Evolutionary conservation across 2,888 invertebrate species (phyloP).

Genomic region (Acrobasis consociella): DNA sequence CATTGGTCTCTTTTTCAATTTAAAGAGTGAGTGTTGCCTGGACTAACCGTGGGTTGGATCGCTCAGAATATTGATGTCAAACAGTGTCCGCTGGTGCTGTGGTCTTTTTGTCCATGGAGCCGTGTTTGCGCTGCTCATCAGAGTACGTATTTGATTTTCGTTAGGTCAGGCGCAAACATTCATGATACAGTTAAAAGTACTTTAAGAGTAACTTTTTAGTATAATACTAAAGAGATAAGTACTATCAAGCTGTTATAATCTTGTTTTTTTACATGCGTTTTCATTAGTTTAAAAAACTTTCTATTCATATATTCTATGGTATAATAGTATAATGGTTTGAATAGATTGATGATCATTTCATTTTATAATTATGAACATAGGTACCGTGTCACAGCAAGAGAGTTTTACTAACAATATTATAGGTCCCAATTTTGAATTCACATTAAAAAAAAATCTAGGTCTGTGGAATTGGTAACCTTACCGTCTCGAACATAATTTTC

Average conservation of each 20-base stretch:
- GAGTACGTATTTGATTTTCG: not conserved
- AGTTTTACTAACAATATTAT: not conserved
- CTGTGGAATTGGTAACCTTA: too few relatives aligned
- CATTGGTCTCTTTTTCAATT: not conserved
- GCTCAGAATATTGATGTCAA: slow-evolving; percentile 56
- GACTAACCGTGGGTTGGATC: slow-evolving; percentile 32
- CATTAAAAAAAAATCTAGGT: too few relatives aligned
- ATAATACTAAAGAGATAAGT: too few relatives aligned
- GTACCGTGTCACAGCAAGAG: not conserved
- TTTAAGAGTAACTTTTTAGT: too few relatives aligned
- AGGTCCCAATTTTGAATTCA: not conserved
- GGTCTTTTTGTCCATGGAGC: not conserved
- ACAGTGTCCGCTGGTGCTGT: slow-evolving; percentile 32
- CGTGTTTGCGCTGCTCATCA: not conserved
- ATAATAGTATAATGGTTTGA: too few relatives aligned
- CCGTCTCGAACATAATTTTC: too few relatives aligned
- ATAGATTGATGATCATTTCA: not conserved
- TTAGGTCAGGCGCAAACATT: too few relatives aligned
- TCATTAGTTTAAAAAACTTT: too few relatives aligned
- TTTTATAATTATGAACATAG: not conserved
- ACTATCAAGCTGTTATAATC: too few relatives aligned
- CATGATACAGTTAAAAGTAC: too few relatives aligned
- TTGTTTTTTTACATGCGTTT: too few relatives aligned
- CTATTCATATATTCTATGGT: too few relatives aligned
- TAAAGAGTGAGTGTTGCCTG: not conserved